Conservation (phyloP, 2,888 invertebrate species). For the Yponomeuta sedellus region DNA sequence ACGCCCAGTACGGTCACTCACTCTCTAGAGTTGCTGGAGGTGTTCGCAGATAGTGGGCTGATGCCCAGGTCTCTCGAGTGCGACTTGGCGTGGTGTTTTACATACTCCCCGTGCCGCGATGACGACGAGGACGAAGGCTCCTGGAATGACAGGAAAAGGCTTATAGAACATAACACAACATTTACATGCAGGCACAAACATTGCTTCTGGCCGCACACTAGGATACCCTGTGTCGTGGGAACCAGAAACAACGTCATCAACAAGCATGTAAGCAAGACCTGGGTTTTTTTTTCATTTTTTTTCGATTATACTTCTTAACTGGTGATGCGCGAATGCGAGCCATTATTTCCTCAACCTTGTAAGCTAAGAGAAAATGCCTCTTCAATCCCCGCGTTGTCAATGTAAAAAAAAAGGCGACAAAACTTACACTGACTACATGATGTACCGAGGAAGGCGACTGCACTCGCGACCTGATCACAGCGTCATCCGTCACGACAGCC, state of each 20-base stretch:
- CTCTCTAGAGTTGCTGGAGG: constrained; percentile 63
- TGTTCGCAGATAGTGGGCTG: constrained; percentile 58
- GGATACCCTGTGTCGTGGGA: too few species aligned
- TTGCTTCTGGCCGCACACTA: too few species aligned
- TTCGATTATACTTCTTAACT: too few species aligned
- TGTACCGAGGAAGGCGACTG: constrained; percentile 64
- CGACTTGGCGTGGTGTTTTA: constrained; percentile 66
- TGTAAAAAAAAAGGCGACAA: not conserved
- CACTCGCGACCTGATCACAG: constrained; percentile 61
- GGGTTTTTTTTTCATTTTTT: too few species aligned
- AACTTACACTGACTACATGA: constrained; percentile 59
- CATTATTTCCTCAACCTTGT: too few species aligned
- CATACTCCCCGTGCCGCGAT: constrained; percentile 55
- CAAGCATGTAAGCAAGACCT: too few species aligned
- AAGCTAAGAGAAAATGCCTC: too few species aligned
- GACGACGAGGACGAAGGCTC: constrained; percentile 57
- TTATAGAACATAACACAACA: too few species aligned
- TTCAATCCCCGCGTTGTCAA: too few species aligned
- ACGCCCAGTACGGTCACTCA: constrained; percentile 32
- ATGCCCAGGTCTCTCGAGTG: constrained; percentile 65
- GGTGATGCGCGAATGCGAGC: too few species aligned
- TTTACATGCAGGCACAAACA: too few species aligned
- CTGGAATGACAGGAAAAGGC: constrained; percentile 33
- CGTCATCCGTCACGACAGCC: constrained; percentile 56
- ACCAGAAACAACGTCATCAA: too few species aligned